phyloP scores from a whole-genome alignment of 2,113 vertebrate genomes.

The Rhagologus leucostigma region DNA sequence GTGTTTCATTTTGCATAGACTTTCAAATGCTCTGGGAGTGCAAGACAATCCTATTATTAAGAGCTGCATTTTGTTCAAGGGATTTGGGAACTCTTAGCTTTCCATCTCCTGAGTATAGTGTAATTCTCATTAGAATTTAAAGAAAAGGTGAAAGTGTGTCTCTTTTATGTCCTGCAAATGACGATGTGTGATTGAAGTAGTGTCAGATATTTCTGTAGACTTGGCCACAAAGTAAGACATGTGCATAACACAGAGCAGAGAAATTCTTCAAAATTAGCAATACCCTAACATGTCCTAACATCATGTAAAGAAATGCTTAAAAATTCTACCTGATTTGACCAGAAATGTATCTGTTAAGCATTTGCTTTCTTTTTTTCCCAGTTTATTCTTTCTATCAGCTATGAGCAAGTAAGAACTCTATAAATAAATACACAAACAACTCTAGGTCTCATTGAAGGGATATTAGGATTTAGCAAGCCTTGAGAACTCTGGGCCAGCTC shows the following conservation, averaged over 20 bases:
- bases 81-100: not conserved
- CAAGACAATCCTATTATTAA: not conserved
- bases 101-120: not conserved
- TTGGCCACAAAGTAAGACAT: not conserved
- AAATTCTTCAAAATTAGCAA: not conserved
- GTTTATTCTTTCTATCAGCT: not conserved
- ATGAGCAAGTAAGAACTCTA: not conserved
- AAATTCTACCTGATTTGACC: not conserved
- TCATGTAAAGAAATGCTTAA: not conserved
- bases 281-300: not conserved
- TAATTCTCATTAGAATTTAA: not conserved
- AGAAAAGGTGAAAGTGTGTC: not conserved
- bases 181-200: not conserved
- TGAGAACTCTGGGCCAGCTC: not conserved
- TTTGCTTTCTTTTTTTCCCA: not conserved
- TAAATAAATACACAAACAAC: not conserved
- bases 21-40: not conserved
- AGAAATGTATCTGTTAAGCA: not conserved
- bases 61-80: not conserved
- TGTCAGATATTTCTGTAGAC: not conserved
- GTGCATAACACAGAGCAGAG: not conserved
- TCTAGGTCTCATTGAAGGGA: not conserved
- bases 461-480: not conserved
- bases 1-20: not conserved
- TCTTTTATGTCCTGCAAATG: not conserved